Evolutionary conservation across 2,888 invertebrate genomes (phyloP).

Genomic region (Uropetala carovei): DNA sequence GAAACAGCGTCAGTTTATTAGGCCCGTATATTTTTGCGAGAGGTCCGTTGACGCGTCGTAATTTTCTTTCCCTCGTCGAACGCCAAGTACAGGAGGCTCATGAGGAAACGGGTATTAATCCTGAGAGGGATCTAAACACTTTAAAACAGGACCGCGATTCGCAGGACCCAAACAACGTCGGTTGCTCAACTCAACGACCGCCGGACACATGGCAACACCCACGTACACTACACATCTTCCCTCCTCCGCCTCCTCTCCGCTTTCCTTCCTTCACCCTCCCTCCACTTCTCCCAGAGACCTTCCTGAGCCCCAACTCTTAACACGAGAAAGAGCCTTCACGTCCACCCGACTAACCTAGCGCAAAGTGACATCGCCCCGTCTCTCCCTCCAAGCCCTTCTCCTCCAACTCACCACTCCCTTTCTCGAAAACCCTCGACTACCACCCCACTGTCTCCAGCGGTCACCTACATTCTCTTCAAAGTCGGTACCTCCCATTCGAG

Average conservation of each 20-base stretch:
- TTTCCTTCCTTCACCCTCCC: no score
- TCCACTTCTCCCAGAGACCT: no score
- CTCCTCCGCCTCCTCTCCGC: background rate
- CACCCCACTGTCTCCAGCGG: slow-evolving; percentile 5
- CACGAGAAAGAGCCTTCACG: slow-evolving; percentile 8
- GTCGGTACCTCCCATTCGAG: background rate
- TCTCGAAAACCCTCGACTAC: background rate
- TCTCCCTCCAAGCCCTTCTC: background rate
- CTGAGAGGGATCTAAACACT: background rate
- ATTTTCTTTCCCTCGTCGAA: background rate
- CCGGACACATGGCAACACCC: slow-evolving; percentile 4
- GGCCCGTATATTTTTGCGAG: background rate
- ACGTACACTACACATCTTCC: slow-evolving; percentile 11
- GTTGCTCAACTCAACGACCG: background rate
- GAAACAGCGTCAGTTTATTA: background rate
- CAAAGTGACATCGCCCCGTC: slow-evolving; percentile 17
- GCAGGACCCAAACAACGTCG: background rate
- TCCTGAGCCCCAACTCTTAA: background rate
- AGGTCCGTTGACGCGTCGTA: background rate
- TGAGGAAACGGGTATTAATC: background rate
- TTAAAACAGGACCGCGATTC: background rate
- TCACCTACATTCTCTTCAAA: slow-evolving; percentile 2
- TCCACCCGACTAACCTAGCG: slow-evolving; percentile 20
- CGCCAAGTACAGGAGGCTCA: background rate
- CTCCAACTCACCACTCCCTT: no score